A percentile compares a stretch with the other conserved stretches of the same genome.
Evolutionary conservation across 1,140 invertebrate species (phyloP).

Genomic region (Subanguina moxae): DNA sequence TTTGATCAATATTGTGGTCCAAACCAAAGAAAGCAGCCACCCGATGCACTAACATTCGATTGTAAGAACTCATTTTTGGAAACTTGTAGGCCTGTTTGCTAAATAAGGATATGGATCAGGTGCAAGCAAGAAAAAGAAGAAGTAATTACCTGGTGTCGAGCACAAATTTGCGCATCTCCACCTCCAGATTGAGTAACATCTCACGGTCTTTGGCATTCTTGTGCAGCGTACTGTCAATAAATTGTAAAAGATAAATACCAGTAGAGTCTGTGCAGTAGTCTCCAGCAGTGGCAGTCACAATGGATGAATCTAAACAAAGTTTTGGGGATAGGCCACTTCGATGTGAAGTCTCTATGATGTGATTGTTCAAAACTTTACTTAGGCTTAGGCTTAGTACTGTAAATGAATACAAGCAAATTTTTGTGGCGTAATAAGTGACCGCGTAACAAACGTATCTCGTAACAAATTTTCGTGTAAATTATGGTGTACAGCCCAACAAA

Average conservation of each 20-base stretch:
- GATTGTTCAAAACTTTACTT: too few relatives aligned
- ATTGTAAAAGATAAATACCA: constrained; percentile 25
- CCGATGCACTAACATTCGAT: constrained; percentile 34
- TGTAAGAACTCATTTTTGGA: constrained; percentile 32
- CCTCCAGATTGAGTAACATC: constrained; percentile 21
- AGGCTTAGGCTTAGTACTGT: too few relatives aligned
- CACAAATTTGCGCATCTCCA: constrained; percentile 29
- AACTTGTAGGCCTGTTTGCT: constrained; percentile 25
- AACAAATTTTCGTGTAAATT: too few relatives aligned
- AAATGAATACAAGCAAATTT: too few relatives aligned
- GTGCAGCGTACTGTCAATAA: constrained; percentile 30
- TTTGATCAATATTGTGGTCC: constrained; percentile 34
- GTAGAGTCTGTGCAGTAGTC: constrained; percentile 25
- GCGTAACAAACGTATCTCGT: too few relatives aligned
- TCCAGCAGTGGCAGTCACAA: neutral
- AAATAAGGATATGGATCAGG: too few relatives aligned
- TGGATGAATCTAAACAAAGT: constrained; percentile 27
- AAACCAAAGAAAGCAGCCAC: constrained; percentile 38
- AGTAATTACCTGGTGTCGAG: constrained; percentile 20
- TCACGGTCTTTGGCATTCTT: constrained; percentile 37
- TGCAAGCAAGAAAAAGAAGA: neutral
- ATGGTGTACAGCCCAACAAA: too few relatives aligned
- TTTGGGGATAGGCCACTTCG: neutral
- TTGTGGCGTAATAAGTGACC: too few relatives aligned
- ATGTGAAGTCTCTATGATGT: neutral